phyloP scores from a whole-genome alignment of 2,113 vertebrate species.

The Pachycephala philippinensis region DNA sequence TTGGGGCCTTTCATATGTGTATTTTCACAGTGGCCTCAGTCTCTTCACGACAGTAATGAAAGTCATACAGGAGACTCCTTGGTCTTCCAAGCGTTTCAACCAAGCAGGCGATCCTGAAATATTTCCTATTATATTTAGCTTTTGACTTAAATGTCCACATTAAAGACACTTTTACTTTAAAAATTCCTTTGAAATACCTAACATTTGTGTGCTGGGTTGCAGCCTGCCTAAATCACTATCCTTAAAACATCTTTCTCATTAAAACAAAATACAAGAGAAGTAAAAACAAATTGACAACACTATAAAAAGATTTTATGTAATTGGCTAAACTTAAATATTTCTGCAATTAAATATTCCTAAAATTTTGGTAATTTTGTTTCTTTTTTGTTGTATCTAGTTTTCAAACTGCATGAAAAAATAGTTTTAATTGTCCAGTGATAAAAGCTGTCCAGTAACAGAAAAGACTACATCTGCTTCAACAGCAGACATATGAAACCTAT shows the following conservation, averaged over 20 bases:
- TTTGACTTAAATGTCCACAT: background rate
- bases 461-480: constrained; percentile 66
- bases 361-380: background rate
- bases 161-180: background rate
- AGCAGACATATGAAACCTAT: constrained; percentile 76
- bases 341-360: background rate
- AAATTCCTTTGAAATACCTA: constrained; percentile 23
- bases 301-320: constrained; percentile 20
- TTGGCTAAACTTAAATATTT: constrained; percentile 7
- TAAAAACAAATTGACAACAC: background rate
- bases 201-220: background rate
- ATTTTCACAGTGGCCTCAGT: background rate
- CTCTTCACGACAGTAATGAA: background rate
- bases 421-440: constrained; percentile 58
- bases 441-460: constrained; percentile 46
- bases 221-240: background rate
- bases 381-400: background rate
- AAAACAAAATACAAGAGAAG: background rate
- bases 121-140: background rate
- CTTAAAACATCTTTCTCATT: background rate
- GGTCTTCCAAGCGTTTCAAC: background rate
- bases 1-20: background rate
- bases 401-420: constrained; percentile 18
- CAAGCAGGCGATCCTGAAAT: background rate
- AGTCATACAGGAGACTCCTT: background rate